phyloP scores from a whole-genome alignment of 2,797 vertebrate genomes.

The Cirrhinus molitorella region DNA sequence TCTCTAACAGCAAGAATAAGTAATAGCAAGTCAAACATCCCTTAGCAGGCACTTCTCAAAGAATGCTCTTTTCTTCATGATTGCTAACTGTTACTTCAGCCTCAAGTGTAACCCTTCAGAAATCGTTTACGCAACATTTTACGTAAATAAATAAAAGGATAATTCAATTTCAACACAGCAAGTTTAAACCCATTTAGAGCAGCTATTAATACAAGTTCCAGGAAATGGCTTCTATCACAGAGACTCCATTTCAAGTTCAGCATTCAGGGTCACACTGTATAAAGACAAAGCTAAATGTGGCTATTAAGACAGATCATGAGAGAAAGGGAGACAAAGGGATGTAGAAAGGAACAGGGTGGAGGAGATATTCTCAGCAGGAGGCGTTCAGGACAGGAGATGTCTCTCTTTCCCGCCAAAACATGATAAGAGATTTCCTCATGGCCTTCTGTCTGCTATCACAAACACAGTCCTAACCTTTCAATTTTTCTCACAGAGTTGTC shows the following conservation, averaged over 20 bases:
- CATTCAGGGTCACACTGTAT: slow-evolving; percentile 33
- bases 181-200: background rate
- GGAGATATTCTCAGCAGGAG: background rate
- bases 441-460: slow-evolving; percentile 38
- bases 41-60: background rate
- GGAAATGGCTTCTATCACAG: slow-evolving; percentile 30
- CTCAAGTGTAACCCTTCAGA: background rate
- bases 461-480: background rate
- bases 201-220: slow-evolving; percentile 15
- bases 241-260: background rate
- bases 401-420: slow-evolving; percentile 41
- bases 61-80: background rate
- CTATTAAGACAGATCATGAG: slow-evolving; percentile 23
- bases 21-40: background rate
- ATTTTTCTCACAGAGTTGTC: background rate
- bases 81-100: background rate
- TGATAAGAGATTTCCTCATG: slow-evolving; percentile 44
- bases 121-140: background rate
- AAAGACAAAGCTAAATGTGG: slow-evolving; percentile 29
- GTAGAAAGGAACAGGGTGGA: slow-evolving; percentile 10
- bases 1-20: background rate
- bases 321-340: slow-evolving; percentile 2
- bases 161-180: background rate
- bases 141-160: background rate
- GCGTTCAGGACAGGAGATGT: slow-evolving; percentile 11